phyloP scores from a whole-genome alignment of 2,113 vertebrate genomes.

The Plectropomus leopardus region DNA sequence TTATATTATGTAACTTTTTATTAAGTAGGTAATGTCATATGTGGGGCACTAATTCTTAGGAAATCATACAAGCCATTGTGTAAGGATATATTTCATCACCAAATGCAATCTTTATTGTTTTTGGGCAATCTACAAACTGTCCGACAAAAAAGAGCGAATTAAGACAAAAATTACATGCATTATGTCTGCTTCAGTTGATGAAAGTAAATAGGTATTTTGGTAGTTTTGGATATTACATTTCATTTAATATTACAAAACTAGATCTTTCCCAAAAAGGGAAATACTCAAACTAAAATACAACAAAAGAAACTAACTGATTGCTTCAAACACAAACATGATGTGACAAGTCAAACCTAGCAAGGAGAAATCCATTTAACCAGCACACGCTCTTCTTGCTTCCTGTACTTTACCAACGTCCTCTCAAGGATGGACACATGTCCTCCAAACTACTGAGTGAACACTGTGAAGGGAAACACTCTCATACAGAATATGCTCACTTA shows the following conservation, averaged over 20 bases:
- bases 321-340: neutral
- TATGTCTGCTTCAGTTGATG: neutral
- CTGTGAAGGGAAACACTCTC: conserved; percentile 6
- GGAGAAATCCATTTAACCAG: neutral
- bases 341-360: neutral
- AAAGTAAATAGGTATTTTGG: neutral
- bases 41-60: too few species aligned
- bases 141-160: neutral
- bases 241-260: neutral
- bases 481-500: neutral
- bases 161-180: neutral
- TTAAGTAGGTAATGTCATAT: too few species aligned
- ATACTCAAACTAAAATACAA: neutral
- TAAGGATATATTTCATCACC: too few species aligned
- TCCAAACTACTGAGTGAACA: neutral
- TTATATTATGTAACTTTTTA: too few species aligned
- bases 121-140: neutral
- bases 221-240: neutral
- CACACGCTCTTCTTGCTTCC: neutral
- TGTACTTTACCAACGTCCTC: neutral
- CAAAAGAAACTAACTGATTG: neutral
- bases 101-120: too few species aligned
- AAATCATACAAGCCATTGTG: too few species aligned
- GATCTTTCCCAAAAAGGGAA: neutral
- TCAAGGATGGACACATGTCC: neutral